Evolutionary conservation across 2,113 vertebrate species (phyloP), one percentile per base, ranked within the genome.

Genomic region (Chitala chitala): DNA sequence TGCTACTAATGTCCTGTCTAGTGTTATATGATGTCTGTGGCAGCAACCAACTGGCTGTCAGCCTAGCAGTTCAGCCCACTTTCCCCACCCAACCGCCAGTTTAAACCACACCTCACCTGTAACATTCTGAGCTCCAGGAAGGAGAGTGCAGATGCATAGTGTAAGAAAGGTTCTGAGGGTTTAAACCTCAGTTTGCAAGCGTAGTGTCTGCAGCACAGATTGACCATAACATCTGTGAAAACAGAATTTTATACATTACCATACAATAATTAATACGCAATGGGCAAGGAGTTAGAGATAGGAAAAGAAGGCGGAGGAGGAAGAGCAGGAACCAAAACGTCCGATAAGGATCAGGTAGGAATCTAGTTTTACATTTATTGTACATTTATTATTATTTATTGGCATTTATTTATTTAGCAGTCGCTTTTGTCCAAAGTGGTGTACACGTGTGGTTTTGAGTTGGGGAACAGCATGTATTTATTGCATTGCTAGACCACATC

Each of bases 281-380:
- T 22, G 63, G 82, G 77, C 79, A 75, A 72, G 24, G 59, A 63
- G 1, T 58, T 17, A 50, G 77, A 82, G 33, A 80, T 36, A n/a
- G 78, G 81, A 8, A 80, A 65, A 26, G 77, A 79, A 6, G 77
- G 42, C 9, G 68, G 64, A 31, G 63, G 63, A 56, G 77, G 55
- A 15, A 42, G 50, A 71, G 38, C 31, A 42, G 77, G 73, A 4
- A 76, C 75, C 4, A 79, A 26, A 56, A 83, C 81, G 42, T 56
- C 75, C 5, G 81, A 84, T n/a, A 87, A 80, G 8, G 79, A 83
- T 29, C 82, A 86, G 87, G 87, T 89, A 66, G 12, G 77, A 33
- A 8, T 63, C 17, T 5, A 33, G 20, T 38, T 38, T 6, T 2
- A 20, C 38, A 17, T 46, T 46, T 12, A 12, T 5, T 46, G 12